Evolutionary conservation across 1,140 invertebrate species (phyloP).

Genomic region (Saccostrea cuccullata): DNA sequence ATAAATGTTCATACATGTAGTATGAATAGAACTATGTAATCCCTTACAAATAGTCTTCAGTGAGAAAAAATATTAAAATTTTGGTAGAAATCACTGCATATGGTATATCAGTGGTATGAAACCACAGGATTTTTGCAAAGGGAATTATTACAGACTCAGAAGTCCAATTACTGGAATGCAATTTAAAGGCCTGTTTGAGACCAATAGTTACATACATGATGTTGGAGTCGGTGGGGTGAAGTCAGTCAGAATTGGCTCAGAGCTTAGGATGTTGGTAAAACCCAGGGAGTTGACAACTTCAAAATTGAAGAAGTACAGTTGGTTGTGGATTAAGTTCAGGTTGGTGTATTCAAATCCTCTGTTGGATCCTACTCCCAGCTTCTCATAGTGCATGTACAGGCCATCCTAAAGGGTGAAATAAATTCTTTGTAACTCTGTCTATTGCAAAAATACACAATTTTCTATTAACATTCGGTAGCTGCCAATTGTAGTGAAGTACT

Average conservation of each 20-base stretch:
- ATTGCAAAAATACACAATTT: no score
- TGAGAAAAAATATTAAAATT: neutral
- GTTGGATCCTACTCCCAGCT: conserved; percentile 60
- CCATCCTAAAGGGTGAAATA: conserved; percentile 19
- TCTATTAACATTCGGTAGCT: no score
- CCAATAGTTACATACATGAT: neutral
- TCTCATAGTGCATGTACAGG: conserved; percentile 62
- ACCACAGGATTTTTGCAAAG: no score
- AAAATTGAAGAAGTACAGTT: conserved; percentile 64
- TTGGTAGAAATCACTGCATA: no score
- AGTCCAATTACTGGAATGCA: no score
- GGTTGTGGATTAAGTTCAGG: conserved; percentile 60
- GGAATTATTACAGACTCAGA: no score
- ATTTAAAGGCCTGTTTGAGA: neutral
- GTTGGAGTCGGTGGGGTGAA: conserved; percentile 65
- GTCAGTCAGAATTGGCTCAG: conserved; percentile 62
- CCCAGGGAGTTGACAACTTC: conserved; percentile 61
- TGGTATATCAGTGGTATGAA: neutral
- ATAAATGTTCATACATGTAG: neutral
- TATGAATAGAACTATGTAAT: neutral
- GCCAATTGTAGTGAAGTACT: no score
- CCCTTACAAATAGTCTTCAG: neutral
- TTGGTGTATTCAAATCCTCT: conserved; percentile 52
- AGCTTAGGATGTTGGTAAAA: conserved; percentile 59
- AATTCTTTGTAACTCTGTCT: no score